These are phyloP conservation scores for Neoscelio sp. DNA, from an alignment of 2,888 invertebrate genomes.

Conservation along the genomic window DNA sequence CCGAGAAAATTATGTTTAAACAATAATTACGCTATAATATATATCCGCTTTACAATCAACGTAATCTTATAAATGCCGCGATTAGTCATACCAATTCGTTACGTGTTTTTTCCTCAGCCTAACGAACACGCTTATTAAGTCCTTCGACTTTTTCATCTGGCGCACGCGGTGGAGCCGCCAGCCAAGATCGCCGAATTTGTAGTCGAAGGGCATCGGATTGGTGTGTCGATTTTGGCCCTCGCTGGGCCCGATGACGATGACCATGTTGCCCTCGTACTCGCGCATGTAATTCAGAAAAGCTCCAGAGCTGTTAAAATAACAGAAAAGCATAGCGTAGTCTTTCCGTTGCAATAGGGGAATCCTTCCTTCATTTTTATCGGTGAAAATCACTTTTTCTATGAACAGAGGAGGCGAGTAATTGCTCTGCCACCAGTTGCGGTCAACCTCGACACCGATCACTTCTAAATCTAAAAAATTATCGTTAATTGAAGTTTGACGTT, in stretches of 20 bases:
- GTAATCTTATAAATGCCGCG: neutral
- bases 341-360: conserved; percentile 11
- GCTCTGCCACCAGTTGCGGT: conserved; percentile 91
- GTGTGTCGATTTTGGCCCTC: conserved; percentile 87
- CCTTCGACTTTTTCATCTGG: conserved; percentile 86
- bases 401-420: conserved; percentile 90
- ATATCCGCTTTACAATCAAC: conserved; percentile 1
- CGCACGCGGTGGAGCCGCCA: conserved; percentile 86
- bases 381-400: conserved; percentile 75
- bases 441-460: conserved; percentile 90
- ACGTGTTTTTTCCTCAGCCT: conserved; percentile 4
- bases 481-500: conserved; percentile 1
- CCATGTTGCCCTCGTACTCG: conserved; percentile 86
- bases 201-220: conserved; percentile 88
- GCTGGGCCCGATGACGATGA: conserved; percentile 91
- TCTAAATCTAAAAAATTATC: conserved; percentile 83
- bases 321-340: conserved; percentile 87
- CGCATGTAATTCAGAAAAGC: conserved; percentile 89
- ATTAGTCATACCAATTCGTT: neutral
- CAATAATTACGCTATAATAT: no score
- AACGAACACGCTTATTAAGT: conserved; percentile 86
- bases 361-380: conserved; percentile 76
- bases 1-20: no score
- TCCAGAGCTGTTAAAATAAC: conserved; percentile 90
- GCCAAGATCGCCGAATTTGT: conserved; percentile 82